Evolutionary conservation across 1,140 invertebrate species (phyloP).

Genomic region (Drosophila arawakana): DNA sequence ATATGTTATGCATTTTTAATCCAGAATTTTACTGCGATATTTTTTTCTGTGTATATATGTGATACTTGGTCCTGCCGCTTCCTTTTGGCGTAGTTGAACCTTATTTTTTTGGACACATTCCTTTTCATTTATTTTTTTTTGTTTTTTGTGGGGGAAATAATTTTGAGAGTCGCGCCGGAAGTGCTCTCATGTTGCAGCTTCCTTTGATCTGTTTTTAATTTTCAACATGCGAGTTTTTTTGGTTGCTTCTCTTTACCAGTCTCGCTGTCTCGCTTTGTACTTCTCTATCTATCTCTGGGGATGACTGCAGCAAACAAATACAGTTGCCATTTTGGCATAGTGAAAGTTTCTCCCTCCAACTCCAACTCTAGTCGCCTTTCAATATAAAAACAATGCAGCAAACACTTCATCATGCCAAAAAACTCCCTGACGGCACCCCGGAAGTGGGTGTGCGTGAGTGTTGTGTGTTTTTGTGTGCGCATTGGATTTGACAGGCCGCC

Average conservation of each 20-base stretch:
- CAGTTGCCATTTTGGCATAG: conserved; percentile 48
- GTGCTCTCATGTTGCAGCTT: conserved; percentile 75
- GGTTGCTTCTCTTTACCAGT: conserved; percentile 7
- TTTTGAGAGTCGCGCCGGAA: conserved; percentile 66
- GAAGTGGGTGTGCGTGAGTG: conserved; percentile 24
- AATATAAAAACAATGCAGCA: conserved; percentile 66
- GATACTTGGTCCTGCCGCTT: conserved; percentile 33
- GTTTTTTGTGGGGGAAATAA: conserved; percentile 64
- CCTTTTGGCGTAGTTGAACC: conserved; percentile 71
- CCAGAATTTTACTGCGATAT: no score
- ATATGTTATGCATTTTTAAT: no score
- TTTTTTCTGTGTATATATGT: conserved; percentile 5
- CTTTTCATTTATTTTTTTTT: conserved; percentile 31
- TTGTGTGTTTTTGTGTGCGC: conserved; percentile 24
- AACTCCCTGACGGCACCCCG: not conserved
- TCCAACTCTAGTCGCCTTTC: conserved; percentile 23
- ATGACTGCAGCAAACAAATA: conserved; percentile 25
- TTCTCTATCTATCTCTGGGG: not conserved
- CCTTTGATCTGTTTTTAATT: conserved; percentile 83
- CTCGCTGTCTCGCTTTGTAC: not conserved
- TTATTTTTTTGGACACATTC: conserved; percentile 30
- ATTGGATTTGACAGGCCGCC: conserved; percentile 69
- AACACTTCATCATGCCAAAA: conserved; percentile 68
- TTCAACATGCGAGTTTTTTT: conserved; percentile 54
- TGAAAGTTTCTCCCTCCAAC: conserved; percentile 12